Conservation (phyloP, 2,797 vertebrate genomes). For the Hypotaenidia okinawae region DNA sequence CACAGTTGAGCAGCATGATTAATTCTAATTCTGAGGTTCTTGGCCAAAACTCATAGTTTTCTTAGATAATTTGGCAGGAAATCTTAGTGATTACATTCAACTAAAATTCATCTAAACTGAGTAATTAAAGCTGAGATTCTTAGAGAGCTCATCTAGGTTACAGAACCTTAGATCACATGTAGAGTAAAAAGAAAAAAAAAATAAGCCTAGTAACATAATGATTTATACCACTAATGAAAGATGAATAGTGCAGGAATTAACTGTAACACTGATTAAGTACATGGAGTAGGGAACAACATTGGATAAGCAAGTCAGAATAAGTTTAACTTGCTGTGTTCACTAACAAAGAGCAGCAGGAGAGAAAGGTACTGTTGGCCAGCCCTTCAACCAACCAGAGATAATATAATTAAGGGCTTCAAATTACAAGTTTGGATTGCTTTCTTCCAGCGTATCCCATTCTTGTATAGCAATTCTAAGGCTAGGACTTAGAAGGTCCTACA, state of each 20-base stretch:
- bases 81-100: not conserved
- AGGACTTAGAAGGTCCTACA: not conserved
- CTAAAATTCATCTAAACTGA: not conserved
- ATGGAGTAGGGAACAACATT: rapidly evolving
- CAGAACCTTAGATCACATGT: not conserved
- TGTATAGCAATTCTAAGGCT: not conserved
- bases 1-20: not conserved
- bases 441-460: not conserved
- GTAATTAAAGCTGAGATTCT: not conserved
- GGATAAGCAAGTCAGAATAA: not conserved
- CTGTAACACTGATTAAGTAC: not conserved
- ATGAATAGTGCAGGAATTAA: not conserved
- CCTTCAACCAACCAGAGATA: not conserved
- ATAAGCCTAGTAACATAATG: not conserved
- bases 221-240: not conserved
- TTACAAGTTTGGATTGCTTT: not conserved
- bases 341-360: not conserved
- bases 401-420: not conserved
- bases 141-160: not conserved
- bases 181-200: not conserved
- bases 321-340: not conserved
- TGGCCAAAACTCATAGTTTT: not conserved
- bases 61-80: not conserved
- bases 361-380: not conserved
- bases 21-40: not conserved